Evolutionary conservation across 2,888 invertebrate species (phyloP).

Genomic region (Tribolium freemani): DNA sequence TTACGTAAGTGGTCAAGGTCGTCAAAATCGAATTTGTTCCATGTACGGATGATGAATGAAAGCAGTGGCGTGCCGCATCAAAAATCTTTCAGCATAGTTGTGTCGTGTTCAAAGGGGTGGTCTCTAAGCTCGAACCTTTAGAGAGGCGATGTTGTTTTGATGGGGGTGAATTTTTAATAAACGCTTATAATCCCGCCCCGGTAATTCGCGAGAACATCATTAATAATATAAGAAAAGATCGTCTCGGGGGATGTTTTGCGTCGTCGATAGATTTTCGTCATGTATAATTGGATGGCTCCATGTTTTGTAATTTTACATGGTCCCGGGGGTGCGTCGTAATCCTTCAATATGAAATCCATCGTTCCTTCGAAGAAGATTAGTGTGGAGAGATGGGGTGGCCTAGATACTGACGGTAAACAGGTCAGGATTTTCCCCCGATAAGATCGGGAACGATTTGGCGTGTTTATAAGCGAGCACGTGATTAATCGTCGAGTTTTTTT

Average conservation of each 20-base stretch:
- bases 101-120: neutral
- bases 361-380: neutral
- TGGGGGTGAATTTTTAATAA: slow-evolving; percentile 22
- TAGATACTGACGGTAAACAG: slow-evolving; percentile 7
- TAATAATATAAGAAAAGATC: slow-evolving; percentile 7
- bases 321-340: neutral
- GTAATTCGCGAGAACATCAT: slow-evolving; percentile 20
- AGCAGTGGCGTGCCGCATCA: neutral
- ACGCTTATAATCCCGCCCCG: neutral
- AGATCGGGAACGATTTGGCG: slow-evolving; percentile 8
- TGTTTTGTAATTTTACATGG: neutral
- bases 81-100: neutral
- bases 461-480: slow-evolving; percentile 21
- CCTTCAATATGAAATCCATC: neutral
- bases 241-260: neutral
- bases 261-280: slow-evolving; percentile 7
- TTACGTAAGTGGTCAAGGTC: slow-evolving; percentile 21
- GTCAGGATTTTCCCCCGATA: slow-evolving; percentile 1
- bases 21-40: slow-evolving; percentile 10
- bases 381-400: neutral
- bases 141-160: neutral
- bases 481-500: slow-evolving; percentile 22
- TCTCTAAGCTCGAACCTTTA: neutral
- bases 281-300: neutral
- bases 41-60: slow-evolving; percentile 11